These are phyloP conservation scores for Ameiurus melas DNA, from an alignment of 2,113 vertebrate genomes.

Conservation along the genomic window DNA sequence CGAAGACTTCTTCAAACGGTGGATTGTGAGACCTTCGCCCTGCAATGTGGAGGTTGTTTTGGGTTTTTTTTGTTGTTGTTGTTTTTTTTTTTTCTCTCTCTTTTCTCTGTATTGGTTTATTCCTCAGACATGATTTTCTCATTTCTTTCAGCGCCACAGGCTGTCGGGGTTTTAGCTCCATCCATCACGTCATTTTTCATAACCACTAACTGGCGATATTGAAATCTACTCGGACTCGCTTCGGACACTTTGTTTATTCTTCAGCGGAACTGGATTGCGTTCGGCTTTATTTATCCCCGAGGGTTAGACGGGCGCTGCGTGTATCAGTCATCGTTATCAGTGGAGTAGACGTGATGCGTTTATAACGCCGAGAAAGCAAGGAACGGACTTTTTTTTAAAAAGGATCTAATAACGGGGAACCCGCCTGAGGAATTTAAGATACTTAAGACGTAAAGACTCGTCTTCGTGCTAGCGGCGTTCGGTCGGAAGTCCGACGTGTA, in stretches of 20 bases:
- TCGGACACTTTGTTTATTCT: not conserved
- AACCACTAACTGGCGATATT: not conserved
- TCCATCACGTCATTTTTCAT: constrained; percentile 20
- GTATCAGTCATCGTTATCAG: not conserved
- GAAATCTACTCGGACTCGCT: not conserved
- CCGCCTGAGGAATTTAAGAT: too few species aligned
- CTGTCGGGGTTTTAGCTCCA: not conserved
- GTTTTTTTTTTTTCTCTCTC: not conserved
- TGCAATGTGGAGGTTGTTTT: too few species aligned
- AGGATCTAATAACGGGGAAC: not conserved
- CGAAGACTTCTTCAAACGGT: too few species aligned
- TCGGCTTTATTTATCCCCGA: not conserved
- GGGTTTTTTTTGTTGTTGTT: too few species aligned
- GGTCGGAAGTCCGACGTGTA: not conserved
- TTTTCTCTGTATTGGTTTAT: not conserved
- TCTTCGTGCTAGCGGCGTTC: not conserved
- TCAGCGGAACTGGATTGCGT: not conserved
- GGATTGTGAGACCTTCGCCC: too few species aligned
- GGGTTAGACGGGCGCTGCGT: not conserved
- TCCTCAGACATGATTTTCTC: constrained; percentile 1
- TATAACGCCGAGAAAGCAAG: not conserved
- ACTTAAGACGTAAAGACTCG: not conserved
- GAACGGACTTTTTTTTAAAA: not conserved
- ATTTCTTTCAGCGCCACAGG: not conserved
- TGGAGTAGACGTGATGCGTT: not conserved